Conservation (phyloP, 2,888 invertebrate species). For the Antheraea yamamai region DNA sequence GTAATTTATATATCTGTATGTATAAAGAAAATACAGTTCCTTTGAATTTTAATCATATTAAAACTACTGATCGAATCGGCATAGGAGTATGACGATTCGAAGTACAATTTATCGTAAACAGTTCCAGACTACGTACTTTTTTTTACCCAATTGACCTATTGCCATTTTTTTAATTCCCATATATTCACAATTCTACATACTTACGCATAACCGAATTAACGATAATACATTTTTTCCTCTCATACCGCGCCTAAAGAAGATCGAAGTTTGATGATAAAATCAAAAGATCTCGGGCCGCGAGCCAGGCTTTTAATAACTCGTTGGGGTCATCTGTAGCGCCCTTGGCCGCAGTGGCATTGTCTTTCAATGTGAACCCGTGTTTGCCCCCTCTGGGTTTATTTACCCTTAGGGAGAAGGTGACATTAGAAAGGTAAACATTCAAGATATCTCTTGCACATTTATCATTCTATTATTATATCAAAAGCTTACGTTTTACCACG, state of each 20-base stretch:
- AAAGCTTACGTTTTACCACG: neutral
- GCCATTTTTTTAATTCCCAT: too few species aligned
- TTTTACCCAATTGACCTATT: too few species aligned
- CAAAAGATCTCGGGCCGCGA: conserved; percentile 1
- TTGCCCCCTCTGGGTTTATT: conserved; percentile 24
- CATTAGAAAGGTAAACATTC: conserved; percentile 26
- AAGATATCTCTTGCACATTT: neutral
- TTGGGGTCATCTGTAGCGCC: conserved; percentile 45
- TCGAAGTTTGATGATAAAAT: neutral
- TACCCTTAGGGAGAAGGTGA: conserved; percentile 46
- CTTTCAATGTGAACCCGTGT: conserved; percentile 45
- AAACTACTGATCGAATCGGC: too few species aligned
- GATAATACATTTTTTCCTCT: too few species aligned
- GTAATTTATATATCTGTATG: too few species aligned
- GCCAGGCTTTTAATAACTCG: conserved; percentile 34
- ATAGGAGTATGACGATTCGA: too few species aligned
- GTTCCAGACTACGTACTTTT: too few species aligned
- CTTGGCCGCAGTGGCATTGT: conserved; percentile 43
- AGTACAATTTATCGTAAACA: too few species aligned
- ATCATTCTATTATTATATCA: neutral
- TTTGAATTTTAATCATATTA: too few species aligned
- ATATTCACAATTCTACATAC: too few species aligned
- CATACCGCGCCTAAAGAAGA: neutral
- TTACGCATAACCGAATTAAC: too few species aligned
- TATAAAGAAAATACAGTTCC: too few species aligned